Percentiles rank a stretch among this genome's conserved stretches.
These are phyloP conservation scores for Beaufortia kweichowensis DNA, from an alignment of 2,113 vertebrate genomes.

Conservation along the genomic window DNA sequence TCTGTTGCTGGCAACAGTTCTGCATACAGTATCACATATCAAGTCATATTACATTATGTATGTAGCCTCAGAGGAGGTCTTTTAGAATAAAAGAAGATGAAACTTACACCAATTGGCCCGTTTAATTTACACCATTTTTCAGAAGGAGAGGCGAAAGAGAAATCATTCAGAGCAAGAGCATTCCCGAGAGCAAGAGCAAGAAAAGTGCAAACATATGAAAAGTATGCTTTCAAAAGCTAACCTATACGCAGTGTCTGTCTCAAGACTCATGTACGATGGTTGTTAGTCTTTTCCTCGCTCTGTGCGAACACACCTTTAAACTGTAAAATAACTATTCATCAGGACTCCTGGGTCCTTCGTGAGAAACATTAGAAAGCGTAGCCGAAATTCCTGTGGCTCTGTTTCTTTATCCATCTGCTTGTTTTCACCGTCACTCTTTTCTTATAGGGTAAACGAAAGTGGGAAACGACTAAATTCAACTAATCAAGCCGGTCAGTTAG, in stretches of 20 bases:
- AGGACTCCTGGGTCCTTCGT: slow-evolving; percentile 30
- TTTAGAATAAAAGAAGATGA: slow-evolving; percentile 46
- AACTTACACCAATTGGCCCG: not conserved
- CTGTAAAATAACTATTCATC: slow-evolving; percentile 19
- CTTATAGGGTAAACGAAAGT: not conserved
- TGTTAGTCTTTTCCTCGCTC: slow-evolving; percentile 18
- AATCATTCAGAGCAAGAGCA: slow-evolving; percentile 35
- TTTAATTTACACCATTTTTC: not conserved
- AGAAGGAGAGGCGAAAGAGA: slow-evolving; percentile 5
- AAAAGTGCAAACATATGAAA: slow-evolving; percentile 35
- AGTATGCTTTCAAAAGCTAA: slow-evolving; percentile 24
- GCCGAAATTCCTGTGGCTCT: slow-evolving; percentile 21
- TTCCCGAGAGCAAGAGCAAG: not conserved
- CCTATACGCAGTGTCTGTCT: slow-evolving; percentile 7
- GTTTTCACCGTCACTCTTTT: slow-evolving; percentile 1
- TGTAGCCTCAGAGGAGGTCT: slow-evolving; percentile 27
- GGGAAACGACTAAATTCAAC: slow-evolving; percentile 2
- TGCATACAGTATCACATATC: not conserved
- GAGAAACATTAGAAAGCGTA: slow-evolving; percentile 24
- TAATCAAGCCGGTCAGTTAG: slow-evolving; percentile 8
- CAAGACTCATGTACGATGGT: not conserved
- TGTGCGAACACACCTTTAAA: slow-evolving; percentile 25
- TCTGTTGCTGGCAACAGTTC: slow-evolving; percentile 51
- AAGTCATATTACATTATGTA: slow-evolving; percentile 8
- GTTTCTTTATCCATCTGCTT: not conserved